phyloP scores from a whole-genome alignment of 2,888 invertebrate genomes.

The Leuctra nigra region DNA sequence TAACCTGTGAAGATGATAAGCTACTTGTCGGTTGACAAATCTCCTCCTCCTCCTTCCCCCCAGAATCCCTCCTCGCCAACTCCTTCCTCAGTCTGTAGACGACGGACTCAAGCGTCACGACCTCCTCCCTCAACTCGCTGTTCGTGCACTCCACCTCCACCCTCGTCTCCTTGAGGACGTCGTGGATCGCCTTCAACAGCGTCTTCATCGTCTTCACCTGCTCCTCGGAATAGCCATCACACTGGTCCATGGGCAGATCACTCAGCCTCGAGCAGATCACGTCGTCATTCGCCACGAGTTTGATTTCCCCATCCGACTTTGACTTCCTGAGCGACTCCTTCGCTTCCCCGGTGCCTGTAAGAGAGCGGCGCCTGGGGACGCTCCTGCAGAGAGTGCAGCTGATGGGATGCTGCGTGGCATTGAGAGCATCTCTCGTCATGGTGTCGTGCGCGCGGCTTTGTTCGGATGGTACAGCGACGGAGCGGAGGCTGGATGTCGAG shows the following conservation, averaged over 20 bases:
- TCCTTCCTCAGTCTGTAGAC: background rate
- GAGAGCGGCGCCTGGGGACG: background rate
- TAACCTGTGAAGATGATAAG: conserved; percentile 2
- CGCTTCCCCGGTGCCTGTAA: background rate
- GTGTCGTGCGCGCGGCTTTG: no score
- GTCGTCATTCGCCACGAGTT: background rate
- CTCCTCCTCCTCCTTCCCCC: background rate
- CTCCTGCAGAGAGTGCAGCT: conserved; percentile 9
- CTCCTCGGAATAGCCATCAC: background rate
- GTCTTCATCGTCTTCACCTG: background rate
- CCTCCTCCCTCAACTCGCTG: conserved; percentile 61
- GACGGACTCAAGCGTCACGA: conserved; percentile 39
- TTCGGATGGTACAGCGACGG: no score
- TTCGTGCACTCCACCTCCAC: conserved; percentile 61
- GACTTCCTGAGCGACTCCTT: background rate
- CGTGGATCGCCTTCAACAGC: conserved; percentile 9
- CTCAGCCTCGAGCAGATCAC: background rate
- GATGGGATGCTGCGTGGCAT: no score
- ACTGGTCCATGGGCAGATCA: background rate
- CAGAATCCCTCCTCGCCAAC: background rate
- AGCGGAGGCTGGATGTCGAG: background rate
- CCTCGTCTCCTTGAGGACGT: conserved; percentile 10
- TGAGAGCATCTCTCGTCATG: no score
- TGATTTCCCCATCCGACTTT: conserved; percentile 12
- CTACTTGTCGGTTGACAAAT: no score